These are phyloP conservation scores for Liasis olivaceus DNA, from an alignment of 2,797 vertebrate species.

Conservation along the genomic window DNA sequence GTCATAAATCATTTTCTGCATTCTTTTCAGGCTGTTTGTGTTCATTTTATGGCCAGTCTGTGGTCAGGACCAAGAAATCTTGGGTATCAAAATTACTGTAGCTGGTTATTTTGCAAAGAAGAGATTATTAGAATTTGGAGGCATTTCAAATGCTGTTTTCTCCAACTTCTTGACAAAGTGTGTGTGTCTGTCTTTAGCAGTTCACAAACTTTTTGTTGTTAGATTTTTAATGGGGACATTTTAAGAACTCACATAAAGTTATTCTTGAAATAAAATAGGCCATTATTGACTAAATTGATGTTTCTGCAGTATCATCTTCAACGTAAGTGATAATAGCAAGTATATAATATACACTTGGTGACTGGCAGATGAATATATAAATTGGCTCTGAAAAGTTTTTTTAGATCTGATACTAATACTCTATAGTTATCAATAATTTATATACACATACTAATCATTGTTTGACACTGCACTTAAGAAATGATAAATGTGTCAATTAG, in stretches of 20 bases:
- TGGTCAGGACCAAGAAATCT: neutral
- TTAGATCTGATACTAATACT: too few species aligned
- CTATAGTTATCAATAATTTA: too few species aligned
- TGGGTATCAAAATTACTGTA: neutral
- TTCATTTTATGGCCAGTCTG: neutral
- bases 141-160: neutral
- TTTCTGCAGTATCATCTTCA: neutral
- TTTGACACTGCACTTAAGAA: too few species aligned
- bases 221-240: neutral
- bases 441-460: too few species aligned
- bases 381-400: neutral
- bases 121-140: neutral
- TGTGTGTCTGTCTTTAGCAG: neutral
- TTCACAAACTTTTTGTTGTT: neutral
- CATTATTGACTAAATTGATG: neutral
- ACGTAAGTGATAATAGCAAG: neutral
- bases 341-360: neutral
- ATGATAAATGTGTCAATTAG: too few species aligned
- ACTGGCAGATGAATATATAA: neutral
- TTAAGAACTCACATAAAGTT: neutral
- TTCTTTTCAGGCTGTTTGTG: neutral
- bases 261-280: neutral
- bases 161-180: neutral
- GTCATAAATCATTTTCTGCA: neutral
- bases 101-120: neutral